These are phyloP conservation scores for Drosophila busckii DNA, from an alignment of 1,140 invertebrate species.

Conservation along the genomic window DNA sequence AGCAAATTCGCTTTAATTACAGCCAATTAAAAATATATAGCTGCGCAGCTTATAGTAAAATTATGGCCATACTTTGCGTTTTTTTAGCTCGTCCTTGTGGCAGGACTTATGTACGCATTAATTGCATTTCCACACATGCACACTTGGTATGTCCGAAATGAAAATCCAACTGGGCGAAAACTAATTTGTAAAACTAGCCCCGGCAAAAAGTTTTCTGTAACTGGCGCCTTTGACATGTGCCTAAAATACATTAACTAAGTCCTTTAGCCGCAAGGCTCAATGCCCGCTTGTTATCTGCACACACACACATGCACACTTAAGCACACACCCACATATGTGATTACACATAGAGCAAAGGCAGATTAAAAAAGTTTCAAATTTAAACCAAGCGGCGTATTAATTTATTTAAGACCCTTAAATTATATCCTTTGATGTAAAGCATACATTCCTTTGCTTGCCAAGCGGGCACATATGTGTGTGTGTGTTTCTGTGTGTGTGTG, in stretches of 20 bases:
- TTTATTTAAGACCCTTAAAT: conserved; percentile 76
- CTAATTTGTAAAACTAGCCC: conserved; percentile 64
- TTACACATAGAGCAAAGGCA: conserved; percentile 41
- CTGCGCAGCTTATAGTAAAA: too few species aligned
- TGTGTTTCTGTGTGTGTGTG: conserved; percentile 12
- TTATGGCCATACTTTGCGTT: too few species aligned
- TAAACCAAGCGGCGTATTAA: conserved; percentile 63
- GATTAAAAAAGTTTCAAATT: conserved; percentile 75
- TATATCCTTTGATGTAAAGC: conserved; percentile 74
- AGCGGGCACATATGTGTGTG: conserved; percentile 15
- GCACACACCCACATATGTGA: background rate
- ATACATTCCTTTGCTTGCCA: conserved; percentile 53
- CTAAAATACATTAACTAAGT: conserved; percentile 57
- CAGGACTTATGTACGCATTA: conserved; percentile 23
- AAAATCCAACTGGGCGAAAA: conserved; percentile 47
- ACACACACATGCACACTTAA: conserved; percentile 13
- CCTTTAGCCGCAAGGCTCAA: conserved; percentile 51
- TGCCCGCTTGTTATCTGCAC: conserved; percentile 50
- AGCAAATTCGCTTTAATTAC: too few species aligned
- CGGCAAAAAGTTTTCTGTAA: conserved; percentile 43
- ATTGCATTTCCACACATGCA: conserved; percentile 7
- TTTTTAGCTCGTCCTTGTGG: conserved; percentile 5
- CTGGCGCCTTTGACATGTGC: conserved; percentile 62
- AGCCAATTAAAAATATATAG: too few species aligned
- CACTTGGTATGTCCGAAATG: conserved; percentile 29